Percentiles rank a stretch among this genome's conserved stretches.
Evolutionary conservation across 2,888 invertebrate genomes (phyloP).

Genomic region (Tinea pellionella): DNA sequence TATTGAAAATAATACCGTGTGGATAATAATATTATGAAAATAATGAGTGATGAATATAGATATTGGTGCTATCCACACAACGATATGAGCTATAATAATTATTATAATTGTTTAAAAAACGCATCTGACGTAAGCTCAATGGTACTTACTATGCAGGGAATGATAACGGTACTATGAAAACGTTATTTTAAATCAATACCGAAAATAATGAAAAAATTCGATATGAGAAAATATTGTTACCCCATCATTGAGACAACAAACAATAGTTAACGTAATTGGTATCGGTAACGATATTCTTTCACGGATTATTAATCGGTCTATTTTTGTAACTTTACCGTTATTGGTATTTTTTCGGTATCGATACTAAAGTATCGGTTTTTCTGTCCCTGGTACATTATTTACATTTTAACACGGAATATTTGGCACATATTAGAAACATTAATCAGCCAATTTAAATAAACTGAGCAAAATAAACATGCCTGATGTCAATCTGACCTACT

Average conservation of each 20-base stretch:
- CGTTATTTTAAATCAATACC: too few relatives aligned
- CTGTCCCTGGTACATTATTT: background rate
- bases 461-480: constrained; percentile 69
- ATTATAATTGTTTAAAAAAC: background rate
- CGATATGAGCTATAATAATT: background rate
- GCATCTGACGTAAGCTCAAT: background rate
- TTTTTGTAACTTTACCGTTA: too few relatives aligned
- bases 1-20: background rate
- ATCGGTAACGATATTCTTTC: too few relatives aligned
- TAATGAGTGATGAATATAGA: too few relatives aligned
- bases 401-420: constrained; percentile 43
- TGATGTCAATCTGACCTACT: constrained; percentile 39
- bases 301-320: too few relatives aligned
- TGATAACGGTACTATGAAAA: too few relatives aligned
- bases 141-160: background rate
- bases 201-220: too few relatives aligned
- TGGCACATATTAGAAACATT: constrained; percentile 59
- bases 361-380: too few relatives aligned
- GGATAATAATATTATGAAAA: background rate
- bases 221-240: too few relatives aligned
- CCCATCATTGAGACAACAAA: too few relatives aligned
- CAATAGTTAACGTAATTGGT: too few relatives aligned
- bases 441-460: constrained; percentile 40
- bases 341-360: too few relatives aligned
- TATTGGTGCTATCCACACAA: background rate